Evolutionary conservation across 1,140 invertebrate genomes (phyloP).

Genomic region (Drosophila mayri): DNA sequence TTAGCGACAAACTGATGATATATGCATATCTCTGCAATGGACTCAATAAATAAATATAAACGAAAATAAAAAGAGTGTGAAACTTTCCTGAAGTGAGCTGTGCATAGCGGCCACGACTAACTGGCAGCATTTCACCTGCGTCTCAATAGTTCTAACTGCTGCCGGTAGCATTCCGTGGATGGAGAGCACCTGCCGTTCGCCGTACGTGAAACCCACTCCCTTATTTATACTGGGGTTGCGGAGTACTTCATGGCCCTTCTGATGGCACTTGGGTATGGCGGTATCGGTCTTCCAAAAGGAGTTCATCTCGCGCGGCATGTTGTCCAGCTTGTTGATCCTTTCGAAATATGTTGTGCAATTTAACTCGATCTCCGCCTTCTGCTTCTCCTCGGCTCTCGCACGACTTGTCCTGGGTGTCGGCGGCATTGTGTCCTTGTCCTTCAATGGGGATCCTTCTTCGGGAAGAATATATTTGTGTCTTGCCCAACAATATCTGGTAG

Average conservation of each 20-base stretch:
- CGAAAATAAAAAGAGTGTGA: background rate
- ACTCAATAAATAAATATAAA: background rate
- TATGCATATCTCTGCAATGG: slow-evolving; percentile 93
- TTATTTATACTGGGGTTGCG: slow-evolving; percentile 72
- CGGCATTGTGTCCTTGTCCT: slow-evolving; percentile 20
- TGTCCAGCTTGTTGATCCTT: background rate
- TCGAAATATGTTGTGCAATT: slow-evolving; percentile 18
- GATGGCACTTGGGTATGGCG: fast-evolving
- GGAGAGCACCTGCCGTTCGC: slow-evolving; percentile 93
- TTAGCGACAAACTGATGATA: slow-evolving; percentile 90
- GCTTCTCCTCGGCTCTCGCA: background rate
- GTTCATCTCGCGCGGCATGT: slow-evolving; percentile 15
- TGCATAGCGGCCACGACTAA: slow-evolving; percentile 90
- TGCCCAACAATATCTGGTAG: slow-evolving; percentile 1
- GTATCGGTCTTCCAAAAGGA: slow-evolving; percentile 50
- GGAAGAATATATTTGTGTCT: background rate
- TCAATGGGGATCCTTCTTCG: background rate
- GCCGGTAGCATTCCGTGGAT: slow-evolving; percentile 94
- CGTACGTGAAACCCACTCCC: slow-evolving; percentile 94
- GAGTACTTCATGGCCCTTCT: slow-evolving; percentile 1
- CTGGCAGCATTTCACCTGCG: slow-evolving; percentile 91
- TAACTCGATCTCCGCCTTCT: background rate
- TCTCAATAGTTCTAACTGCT: slow-evolving; percentile 92
- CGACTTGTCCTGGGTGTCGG: background rate
- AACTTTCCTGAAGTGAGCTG: slow-evolving; percentile 88